Evolutionary conservation across 2,113 vertebrate species (phyloP), one percentile per base, ranked within the genome.

Genomic region (Aepyceros melampus): DNA sequence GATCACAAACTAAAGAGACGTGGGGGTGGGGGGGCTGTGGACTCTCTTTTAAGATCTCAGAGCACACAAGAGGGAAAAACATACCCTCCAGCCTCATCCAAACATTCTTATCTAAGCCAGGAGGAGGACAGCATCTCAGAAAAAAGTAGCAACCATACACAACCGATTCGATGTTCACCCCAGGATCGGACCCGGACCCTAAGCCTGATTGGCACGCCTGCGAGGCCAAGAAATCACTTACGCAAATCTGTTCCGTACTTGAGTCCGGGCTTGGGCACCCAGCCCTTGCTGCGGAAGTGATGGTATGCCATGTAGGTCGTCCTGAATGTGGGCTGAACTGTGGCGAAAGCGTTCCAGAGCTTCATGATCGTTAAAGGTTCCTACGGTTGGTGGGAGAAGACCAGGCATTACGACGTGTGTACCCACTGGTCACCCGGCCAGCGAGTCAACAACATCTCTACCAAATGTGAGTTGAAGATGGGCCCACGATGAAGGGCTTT

Each of bases 171-270:
- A 49, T 29, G 17, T 56, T 43, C 56, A 79, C 36, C 36, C 33
- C 6, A 1, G 25, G 21, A 82, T 51, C 64, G 25, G 53, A 82
- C 1, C 29, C 4, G 25, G 79, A 85, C 13, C 29, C 79, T 29
- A 12, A 40, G 19, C 19, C 67, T 43, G 21, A 33, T 23, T 25
- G 33, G 40, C 14, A 31, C 2, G 23, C 31, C 43, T 33, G 11
- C 3, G 21, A 11, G 10, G 7, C 43, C 55, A 60, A 14, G 51
- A 36, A 71, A 31, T 8, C 97, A 99, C 99, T 99, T 98, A 99
- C 99, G 89, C 58, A 99, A 97, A 96, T 99, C 99, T 0, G 99
- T 99, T 15, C 99, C 99, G 0, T 99, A 99, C 97, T 99, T 99
- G 95, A 99, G 98, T 11, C 99, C 99, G 0, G 98, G 98, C 98